Evolutionary conservation across 2,797 vertebrate species (phyloP).

Genomic region (Notoglanidium macrostoma): DNA sequence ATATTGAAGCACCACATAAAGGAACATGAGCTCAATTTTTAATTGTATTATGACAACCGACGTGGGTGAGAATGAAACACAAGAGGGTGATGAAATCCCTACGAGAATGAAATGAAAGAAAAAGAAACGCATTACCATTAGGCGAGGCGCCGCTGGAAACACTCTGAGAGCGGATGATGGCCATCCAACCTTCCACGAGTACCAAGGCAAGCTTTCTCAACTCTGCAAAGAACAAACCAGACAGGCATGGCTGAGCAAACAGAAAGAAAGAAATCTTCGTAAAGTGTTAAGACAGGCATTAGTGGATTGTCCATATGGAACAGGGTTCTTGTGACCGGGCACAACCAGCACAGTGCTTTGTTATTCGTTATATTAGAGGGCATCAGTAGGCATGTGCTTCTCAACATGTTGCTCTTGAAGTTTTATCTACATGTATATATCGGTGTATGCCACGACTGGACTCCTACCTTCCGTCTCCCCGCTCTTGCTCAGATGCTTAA

Average conservation of each 20-base stretch:
- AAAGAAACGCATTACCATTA: slow-evolving; percentile 41
- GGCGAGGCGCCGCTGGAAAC: slow-evolving; percentile 71
- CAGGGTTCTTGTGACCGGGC: background rate
- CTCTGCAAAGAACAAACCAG: slow-evolving; percentile 68
- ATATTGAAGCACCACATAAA: background rate
- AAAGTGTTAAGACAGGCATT: background rate
- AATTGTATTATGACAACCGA: background rate
- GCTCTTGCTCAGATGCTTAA: slow-evolving; percentile 92
- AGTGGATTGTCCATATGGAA: background rate
- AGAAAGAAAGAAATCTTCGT: slow-evolving; percentile 8
- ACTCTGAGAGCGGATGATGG: slow-evolving; percentile 91
- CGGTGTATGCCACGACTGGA: background rate
- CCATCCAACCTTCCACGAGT: slow-evolving; percentile 95
- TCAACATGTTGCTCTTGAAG: background rate
- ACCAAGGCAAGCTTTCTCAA: slow-evolving; percentile 86
- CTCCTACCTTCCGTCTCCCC: slow-evolving; percentile 88
- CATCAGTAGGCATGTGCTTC: background rate
- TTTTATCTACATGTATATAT: background rate
- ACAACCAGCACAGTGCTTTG: background rate
- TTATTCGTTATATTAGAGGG: background rate
- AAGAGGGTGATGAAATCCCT: background rate
- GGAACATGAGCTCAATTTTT: background rate
- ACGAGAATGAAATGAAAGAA: background rate
- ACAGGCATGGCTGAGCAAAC: background rate
- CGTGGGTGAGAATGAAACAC: background rate